A percentile compares a stretch with the other conserved stretches of the same genome.
Conservation (phyloP, 2,113 vertebrate genomes). For the Prionailurus viverrinus region DNA sequence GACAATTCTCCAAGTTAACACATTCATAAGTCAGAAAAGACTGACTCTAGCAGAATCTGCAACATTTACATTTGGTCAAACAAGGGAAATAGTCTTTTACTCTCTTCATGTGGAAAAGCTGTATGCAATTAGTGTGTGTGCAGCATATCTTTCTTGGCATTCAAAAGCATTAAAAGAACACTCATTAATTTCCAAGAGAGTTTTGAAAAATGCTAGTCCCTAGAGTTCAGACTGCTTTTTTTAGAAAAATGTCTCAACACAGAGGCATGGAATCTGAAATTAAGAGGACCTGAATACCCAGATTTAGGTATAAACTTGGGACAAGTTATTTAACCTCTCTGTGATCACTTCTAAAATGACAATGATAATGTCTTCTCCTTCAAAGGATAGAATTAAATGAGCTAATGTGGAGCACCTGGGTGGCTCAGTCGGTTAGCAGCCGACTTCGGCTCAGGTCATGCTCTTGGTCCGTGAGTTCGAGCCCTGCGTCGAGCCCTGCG, state of each 20-base stretch:
- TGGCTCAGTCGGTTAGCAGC: too few species aligned
- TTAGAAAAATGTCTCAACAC: not conserved
- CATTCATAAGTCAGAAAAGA: not conserved
- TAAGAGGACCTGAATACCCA: not conserved
- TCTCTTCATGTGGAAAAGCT: conserved; percentile 8
- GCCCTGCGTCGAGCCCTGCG: too few species aligned
- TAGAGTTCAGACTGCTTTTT: conserved; percentile 27
- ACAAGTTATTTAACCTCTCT: conserved; percentile 43
- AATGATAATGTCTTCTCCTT: not conserved
- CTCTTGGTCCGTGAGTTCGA: too few species aligned
- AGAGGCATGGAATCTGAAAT: not conserved
- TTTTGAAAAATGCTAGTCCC: conserved; percentile 45
- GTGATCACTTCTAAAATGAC: conserved; percentile 35
- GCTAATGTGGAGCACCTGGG: not conserved
- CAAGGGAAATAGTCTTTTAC: not conserved
- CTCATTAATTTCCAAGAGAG: conserved; percentile 42
- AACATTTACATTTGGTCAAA: conserved; percentile 46
- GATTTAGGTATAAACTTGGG: not conserved
- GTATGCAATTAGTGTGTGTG: not conserved
- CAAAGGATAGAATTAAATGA: conserved; percentile 42
- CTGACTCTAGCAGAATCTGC: not conserved
- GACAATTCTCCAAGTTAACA: conserved; percentile 42
- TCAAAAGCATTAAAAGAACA: conserved; percentile 15
- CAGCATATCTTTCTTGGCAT: not conserved
- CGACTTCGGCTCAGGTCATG: too few species aligned